Percentiles rank a stretch among this genome's conserved stretches.
Conservation (phyloP, 92 coral and sea anemone species). For the Bergia puertoricense region DNA sequence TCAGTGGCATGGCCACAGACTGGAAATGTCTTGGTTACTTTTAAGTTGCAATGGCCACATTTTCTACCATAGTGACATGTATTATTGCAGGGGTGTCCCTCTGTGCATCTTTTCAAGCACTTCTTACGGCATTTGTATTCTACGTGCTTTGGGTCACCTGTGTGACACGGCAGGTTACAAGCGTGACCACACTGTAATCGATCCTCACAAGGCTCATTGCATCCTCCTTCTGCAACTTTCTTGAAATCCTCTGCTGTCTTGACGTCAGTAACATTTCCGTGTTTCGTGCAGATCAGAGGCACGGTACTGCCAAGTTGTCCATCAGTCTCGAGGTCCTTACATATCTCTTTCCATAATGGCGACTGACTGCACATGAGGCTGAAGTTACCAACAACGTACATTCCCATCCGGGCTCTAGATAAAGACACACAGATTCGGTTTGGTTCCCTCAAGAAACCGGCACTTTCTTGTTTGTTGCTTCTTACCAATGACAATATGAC, state of each 20-base stretch:
- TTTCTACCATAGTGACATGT: constrained; percentile 55
- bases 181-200: constrained; percentile 68
- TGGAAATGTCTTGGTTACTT: constrained; percentile 45
- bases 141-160: constrained; percentile 46
- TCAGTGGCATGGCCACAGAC: constrained; percentile 56
- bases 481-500: constrained; percentile 72
- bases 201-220: constrained; percentile 45
- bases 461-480: constrained; percentile 57
- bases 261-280: constrained; percentile 46
- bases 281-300: constrained; percentile 51
- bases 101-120: constrained; percentile 39
- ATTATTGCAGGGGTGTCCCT: constrained; percentile 61
- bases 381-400: constrained; percentile 75
- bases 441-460: constrained; percentile 69
- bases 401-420: constrained; percentile 73
- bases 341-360: constrained; percentile 62
- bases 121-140: constrained; percentile 35
- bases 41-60: constrained; percentile 51
- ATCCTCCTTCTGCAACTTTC: constrained; percentile 54
- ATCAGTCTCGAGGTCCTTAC: constrained; percentile 49
- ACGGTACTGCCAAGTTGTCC: constrained; percentile 36
- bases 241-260: constrained; percentile 50
- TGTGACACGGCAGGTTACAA: constrained; percentile 58
- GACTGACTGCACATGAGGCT: constrained; percentile 48
- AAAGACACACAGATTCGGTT: constrained; percentile 81